A percentile compares a stretch with the other conserved stretches of the same genome.
phyloP scores from a whole-genome alignment of 2,797 vertebrate species.

The Ctenopoma multispine region DNA sequence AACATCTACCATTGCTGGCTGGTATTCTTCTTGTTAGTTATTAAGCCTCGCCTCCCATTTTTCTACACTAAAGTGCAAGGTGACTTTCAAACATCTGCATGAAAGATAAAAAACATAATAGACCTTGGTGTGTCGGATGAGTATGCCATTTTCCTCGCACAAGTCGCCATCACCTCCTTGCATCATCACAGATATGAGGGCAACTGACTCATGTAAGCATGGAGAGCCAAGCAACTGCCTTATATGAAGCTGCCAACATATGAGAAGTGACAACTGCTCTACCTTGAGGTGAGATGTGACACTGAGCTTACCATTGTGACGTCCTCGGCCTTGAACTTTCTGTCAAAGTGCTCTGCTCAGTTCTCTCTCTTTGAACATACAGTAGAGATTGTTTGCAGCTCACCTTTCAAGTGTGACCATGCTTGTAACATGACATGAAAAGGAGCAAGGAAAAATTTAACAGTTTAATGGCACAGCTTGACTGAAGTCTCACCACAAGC shows the following conservation, averaged over 20 bases:
- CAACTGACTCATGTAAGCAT: background rate
- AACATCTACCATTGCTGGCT: background rate
- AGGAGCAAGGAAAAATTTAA: background rate
- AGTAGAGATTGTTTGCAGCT: constrained; percentile 8
- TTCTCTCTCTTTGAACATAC: constrained; percentile 5
- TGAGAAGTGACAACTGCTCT: constrained; percentile 7
- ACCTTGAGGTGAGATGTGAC: constrained; percentile 7
- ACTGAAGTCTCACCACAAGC: background rate
- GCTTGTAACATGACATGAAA: background rate
- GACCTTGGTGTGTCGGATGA: constrained; percentile 15
- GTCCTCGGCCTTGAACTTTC: constrained; percentile 6
- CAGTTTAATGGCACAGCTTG: background rate
- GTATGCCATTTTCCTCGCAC: constrained; percentile 12
- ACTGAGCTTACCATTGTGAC: background rate
- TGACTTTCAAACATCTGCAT: constrained; percentile 43
- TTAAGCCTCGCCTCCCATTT: constrained; percentile 1
- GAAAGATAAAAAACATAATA: constrained; percentile 12
- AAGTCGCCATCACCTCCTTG: background rate
- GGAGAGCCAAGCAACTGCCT: background rate
- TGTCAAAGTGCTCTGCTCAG: background rate
- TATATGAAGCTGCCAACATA: constrained; percentile 14
- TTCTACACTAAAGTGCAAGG: constrained; percentile 38
- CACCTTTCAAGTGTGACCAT: constrained; percentile 15
- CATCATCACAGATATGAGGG: constrained; percentile 17
- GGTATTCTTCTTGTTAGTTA: background rate